Conservation (phyloP, 1,140 invertebrate genomes). For the Euglossa dilemma region DNA sequence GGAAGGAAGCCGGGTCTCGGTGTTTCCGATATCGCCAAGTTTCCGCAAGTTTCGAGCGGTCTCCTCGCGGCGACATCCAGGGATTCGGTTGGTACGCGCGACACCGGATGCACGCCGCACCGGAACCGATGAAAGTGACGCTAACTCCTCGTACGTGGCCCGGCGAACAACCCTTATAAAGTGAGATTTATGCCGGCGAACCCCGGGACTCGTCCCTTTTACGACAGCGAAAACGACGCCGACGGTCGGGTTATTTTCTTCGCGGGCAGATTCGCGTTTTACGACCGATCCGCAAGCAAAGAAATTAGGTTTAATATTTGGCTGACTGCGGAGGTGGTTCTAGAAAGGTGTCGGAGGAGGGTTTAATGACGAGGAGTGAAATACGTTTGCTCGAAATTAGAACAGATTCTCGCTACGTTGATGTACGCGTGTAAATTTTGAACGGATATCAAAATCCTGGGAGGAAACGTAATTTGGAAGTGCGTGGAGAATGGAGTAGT, state of each 20-base stretch:
- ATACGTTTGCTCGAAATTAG: too few species aligned
- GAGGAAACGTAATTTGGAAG: too few species aligned
- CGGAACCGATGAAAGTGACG: conserved; percentile 41
- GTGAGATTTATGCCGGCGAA: conserved; percentile 31
- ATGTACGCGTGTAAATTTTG: too few species aligned
- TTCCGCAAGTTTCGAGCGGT: conserved; percentile 30
- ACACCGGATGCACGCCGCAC: neutral
- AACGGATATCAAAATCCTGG: too few species aligned
- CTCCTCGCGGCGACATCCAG: neutral
- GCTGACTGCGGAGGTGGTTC: too few species aligned
- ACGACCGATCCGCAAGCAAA: neutral
- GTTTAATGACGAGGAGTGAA: too few species aligned
- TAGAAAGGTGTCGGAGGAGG: neutral
- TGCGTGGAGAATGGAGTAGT: too few species aligned
- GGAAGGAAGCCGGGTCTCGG: neutral
- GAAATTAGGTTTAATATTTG: conserved; percentile 7
- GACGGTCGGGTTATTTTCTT: conserved; percentile 3
- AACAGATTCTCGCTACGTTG: too few species aligned
- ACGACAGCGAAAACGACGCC: neutral
- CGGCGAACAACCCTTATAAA: conserved; percentile 32
- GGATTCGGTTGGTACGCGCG: conserved; percentile 17
- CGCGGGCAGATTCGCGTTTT: neutral
- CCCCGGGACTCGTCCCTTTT: neutral
- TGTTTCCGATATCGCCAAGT: conserved; percentile 8
- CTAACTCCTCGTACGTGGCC: conserved; percentile 42